Evolutionary conservation across 2,888 invertebrate genomes (phyloP).

Genomic region (Parnassius apollo): DNA sequence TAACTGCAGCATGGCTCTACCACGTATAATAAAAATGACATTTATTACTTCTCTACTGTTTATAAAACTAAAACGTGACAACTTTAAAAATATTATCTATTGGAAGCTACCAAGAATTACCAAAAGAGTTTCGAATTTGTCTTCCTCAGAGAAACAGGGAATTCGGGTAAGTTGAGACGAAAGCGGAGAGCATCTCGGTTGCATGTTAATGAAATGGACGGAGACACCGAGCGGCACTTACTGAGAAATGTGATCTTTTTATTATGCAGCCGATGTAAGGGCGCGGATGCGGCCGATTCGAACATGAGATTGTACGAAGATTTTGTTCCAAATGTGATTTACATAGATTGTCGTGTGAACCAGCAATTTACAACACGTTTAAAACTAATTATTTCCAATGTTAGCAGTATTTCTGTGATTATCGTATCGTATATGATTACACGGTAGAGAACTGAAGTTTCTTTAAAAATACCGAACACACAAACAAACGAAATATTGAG

Average conservation of each 20-base stretch:
- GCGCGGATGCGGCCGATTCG: conserved; percentile 39
- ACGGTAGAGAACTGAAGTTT: too few relatives aligned
- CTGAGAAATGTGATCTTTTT: conserved; percentile 54
- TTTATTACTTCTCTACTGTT: too few relatives aligned
- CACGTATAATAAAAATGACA: too few relatives aligned
- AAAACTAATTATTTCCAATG: too few relatives aligned
- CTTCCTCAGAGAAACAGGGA: conserved; percentile 42
- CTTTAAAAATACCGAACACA: too few relatives aligned
- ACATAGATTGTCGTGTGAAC: conserved; percentile 13
- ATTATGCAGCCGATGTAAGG: conserved; percentile 54
- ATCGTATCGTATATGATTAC: too few relatives aligned
- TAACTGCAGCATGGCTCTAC: too few relatives aligned
- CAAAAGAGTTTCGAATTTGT: neutral
- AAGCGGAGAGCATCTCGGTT: conserved; percentile 36
- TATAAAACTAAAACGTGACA: too few relatives aligned
- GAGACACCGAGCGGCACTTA: conserved; percentile 48
- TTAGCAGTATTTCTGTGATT: too few relatives aligned
- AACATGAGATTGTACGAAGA: conserved; percentile 22
- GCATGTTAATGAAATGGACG: conserved; percentile 51
- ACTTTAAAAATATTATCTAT: neutral
- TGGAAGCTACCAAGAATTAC: neutral
- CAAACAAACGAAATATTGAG: too few relatives aligned
- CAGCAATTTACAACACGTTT: conserved; percentile 7
- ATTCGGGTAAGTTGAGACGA: conserved; percentile 45
- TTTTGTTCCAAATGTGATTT: conserved; percentile 25